A percentile compares a stretch with the other conserved stretches of the same genome.
phyloP scores from a whole-genome alignment of 2,113 vertebrate genomes.

The Uria lomvia region DNA sequence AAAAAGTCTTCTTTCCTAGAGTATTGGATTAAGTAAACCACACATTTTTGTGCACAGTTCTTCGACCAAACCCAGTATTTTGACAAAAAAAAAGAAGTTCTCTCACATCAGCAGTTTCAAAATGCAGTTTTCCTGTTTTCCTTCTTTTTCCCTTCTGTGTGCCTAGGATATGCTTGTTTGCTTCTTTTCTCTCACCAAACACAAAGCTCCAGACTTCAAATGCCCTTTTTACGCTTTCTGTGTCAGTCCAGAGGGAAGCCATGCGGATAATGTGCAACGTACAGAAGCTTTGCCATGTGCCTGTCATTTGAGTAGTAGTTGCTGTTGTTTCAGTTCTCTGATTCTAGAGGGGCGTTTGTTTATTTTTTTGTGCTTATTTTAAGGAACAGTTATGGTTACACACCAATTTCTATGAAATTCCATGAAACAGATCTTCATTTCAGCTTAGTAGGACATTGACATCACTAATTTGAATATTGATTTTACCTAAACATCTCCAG shows the following conservation, averaged over 20 bases:
- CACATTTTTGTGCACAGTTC: background rate
- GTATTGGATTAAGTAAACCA: background rate
- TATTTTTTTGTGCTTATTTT: background rate
- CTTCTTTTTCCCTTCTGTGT: background rate
- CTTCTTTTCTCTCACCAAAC: background rate
- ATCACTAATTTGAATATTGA: background rate
- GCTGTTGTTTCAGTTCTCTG: background rate
- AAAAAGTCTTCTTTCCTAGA: background rate
- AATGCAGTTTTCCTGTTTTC: background rate
- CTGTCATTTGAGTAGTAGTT: background rate
- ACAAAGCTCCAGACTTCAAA: constrained; percentile 13
- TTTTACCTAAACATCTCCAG: background rate
- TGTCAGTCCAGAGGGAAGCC: background rate
- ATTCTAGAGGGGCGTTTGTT: background rate
- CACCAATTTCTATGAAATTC: background rate
- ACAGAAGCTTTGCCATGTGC: background rate
- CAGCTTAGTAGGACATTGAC: background rate
- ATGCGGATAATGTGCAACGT: background rate
- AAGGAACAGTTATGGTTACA: background rate
- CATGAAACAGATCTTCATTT: background rate
- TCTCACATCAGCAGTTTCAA: background rate
- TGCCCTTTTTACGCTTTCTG: background rate
- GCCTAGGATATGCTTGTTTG: background rate
- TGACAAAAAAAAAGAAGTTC: background rate
- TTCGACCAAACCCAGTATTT: background rate